Percentiles rank a stretch among this genome's conserved stretches.
These are phyloP conservation scores for Mycetomoellerius zeteki DNA, from an alignment of 1,140 invertebrate genomes.

Conservation along the genomic window DNA sequence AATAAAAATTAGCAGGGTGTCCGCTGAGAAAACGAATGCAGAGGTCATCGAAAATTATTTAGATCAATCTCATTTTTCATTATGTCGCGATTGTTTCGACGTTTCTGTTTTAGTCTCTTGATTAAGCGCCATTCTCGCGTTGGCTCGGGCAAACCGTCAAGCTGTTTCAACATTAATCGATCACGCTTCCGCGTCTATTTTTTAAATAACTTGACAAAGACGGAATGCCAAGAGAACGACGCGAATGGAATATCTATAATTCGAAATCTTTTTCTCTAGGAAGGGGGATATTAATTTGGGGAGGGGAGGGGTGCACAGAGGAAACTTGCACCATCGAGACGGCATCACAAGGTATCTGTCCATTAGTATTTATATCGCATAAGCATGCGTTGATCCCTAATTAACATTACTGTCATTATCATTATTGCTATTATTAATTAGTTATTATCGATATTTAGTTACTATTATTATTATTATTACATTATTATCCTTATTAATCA, in stretches of 20 bases:
- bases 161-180: conserved; percentile 17
- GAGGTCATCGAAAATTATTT: not conserved
- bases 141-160: conserved; percentile 2
- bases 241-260: not conserved
- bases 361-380: conserved; percentile 74
- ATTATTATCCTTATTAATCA: conserved; percentile 52
- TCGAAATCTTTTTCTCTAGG: not conserved
- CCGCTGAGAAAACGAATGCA: not conserved
- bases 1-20: not conserved
- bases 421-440: conserved; percentile 52
- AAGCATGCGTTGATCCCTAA: conserved; percentile 68
- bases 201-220: conserved; percentile 57
- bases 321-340: conserved; percentile 56
- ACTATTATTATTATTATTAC: conserved; percentile 77
- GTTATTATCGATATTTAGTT: conserved; percentile 64
- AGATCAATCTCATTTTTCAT: conserved; percentile 1
- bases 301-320: not conserved
- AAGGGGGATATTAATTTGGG: not conserved
- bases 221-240: conserved; percentile 17
- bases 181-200: conserved; percentile 2
- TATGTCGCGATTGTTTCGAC: not conserved
- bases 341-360: conserved; percentile 70
- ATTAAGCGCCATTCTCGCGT: not conserved
- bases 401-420: conserved; percentile 63
- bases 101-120: conserved; percentile 6